Percentiles rank a stretch among this genome's conserved stretches.
phyloP scores from a whole-genome alignment of 2,888 invertebrate genomes.

The Yponomeuta plumbellus region DNA sequence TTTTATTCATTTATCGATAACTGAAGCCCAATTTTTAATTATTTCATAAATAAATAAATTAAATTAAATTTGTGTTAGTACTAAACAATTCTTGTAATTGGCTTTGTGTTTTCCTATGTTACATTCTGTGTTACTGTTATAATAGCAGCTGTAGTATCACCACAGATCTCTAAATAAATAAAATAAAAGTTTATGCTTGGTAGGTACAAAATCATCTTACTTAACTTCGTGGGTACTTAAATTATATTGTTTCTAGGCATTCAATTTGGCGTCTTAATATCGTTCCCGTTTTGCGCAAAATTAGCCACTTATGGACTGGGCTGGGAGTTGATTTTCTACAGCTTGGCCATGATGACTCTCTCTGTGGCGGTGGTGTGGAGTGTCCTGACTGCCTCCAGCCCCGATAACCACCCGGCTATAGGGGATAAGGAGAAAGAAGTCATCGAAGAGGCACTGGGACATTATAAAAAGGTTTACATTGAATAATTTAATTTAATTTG shows the following conservation, averaged over 20 bases:
- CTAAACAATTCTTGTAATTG: too few relatives aligned
- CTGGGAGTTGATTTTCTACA: constrained; percentile 61
- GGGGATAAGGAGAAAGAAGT: constrained; percentile 58
- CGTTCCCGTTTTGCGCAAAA: constrained; percentile 43
- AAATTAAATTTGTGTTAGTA: too few relatives aligned
- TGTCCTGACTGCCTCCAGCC: constrained; percentile 50
- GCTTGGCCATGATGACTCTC: constrained; percentile 48
- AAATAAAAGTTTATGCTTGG: too few relatives aligned
- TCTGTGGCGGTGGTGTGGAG: constrained; percentile 49
- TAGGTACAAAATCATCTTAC: too few relatives aligned
- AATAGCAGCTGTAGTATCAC: too few relatives aligned
- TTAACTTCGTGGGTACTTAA: background rate
- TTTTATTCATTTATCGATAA: too few relatives aligned
- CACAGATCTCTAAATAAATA: too few relatives aligned
- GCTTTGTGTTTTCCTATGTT: too few relatives aligned
- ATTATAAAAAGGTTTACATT: constrained; percentile 28
- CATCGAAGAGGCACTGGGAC: constrained; percentile 42
- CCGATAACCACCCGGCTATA: constrained; percentile 49
- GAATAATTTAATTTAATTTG: too few relatives aligned
- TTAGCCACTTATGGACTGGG: constrained; percentile 36
- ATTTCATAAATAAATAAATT: too few relatives aligned
- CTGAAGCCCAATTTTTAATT: too few relatives aligned
- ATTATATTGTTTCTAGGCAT: background rate
- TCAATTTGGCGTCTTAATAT: constrained; percentile 41
- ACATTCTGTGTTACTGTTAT: too few relatives aligned